Evolutionary conservation across 2,113 vertebrate species (phyloP).

Genomic region (Ctenodactylus gundi): DNA sequence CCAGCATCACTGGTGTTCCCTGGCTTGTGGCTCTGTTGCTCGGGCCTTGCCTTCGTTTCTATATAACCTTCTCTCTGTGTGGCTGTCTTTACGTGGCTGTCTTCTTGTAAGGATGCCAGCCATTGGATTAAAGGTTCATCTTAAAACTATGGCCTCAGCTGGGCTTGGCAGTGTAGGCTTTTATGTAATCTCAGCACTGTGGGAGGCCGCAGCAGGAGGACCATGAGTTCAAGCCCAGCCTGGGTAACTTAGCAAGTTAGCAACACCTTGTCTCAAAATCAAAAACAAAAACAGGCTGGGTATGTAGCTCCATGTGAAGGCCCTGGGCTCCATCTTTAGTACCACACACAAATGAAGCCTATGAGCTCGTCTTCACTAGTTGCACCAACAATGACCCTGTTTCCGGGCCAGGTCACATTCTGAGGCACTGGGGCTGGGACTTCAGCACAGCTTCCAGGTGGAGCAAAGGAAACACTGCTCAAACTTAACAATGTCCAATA

Average conservation of each 20-base stretch:
- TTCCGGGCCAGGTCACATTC: not conserved
- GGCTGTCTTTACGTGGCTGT: not conserved
- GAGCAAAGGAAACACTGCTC: not conserved
- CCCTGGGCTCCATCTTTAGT: too few species aligned
- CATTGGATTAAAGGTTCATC: not conserved
- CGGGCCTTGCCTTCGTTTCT: not conserved
- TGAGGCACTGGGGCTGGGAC: not conserved
- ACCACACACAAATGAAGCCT: too few species aligned
- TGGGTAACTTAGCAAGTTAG: too few species aligned
- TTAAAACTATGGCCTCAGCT: too few species aligned
- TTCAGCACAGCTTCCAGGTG: not conserved
- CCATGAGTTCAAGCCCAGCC: too few species aligned
- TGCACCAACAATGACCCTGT: not conserved
- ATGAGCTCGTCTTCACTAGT: too few species aligned
- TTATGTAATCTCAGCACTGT: too few species aligned
- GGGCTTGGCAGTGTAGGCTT: too few species aligned
- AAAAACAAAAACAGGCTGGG: too few species aligned
- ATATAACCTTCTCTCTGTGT: not conserved
- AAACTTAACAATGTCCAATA: not conserved
- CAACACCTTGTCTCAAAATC: too few species aligned
- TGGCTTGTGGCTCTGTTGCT: not conserved
- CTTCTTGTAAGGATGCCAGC: not conserved
- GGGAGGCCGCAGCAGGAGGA: too few species aligned
- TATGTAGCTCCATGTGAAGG: too few species aligned
- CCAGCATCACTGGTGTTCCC: not conserved